Evolutionary conservation across 2,888 invertebrate genomes (phyloP).

Genomic region (Meteorus cinctellus): DNA sequence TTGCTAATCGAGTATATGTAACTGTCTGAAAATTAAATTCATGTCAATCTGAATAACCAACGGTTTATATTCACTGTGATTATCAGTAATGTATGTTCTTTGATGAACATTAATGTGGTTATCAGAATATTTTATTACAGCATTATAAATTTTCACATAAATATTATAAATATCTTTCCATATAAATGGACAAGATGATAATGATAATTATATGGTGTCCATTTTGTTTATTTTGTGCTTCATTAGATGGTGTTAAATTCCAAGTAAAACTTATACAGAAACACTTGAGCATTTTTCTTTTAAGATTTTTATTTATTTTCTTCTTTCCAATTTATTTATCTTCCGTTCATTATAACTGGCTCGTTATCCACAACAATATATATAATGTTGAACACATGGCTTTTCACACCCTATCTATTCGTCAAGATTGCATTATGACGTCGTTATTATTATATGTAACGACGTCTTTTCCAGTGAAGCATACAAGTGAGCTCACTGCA

Average conservation of each 20-base stretch:
- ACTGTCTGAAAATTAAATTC: too few relatives aligned
- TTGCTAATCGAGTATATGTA: too few relatives aligned
- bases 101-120: not conserved
- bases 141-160: not conserved
- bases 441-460: conserved; percentile 15
- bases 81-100: not conserved
- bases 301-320: not conserved
- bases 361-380: conserved; percentile 3
- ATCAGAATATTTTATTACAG: not conserved
- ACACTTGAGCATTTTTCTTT: not conserved
- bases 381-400: conserved; percentile 9
- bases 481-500: not conserved
- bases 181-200: not conserved
- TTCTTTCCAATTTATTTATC: not conserved
- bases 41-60: too few relatives aligned
- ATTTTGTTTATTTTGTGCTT: not conserved
- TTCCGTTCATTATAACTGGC: conserved; percentile 4
- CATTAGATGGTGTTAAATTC: not conserved
- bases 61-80: too few relatives aligned
- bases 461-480: conserved; percentile 8
- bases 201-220: not conserved
- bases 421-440: not conserved
- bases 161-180: not conserved
- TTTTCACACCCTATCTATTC: conserved; percentile 3
- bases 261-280: not conserved